Conservation (phyloP, 1,140 invertebrate genomes). For the Eumaeus atala region DNA sequence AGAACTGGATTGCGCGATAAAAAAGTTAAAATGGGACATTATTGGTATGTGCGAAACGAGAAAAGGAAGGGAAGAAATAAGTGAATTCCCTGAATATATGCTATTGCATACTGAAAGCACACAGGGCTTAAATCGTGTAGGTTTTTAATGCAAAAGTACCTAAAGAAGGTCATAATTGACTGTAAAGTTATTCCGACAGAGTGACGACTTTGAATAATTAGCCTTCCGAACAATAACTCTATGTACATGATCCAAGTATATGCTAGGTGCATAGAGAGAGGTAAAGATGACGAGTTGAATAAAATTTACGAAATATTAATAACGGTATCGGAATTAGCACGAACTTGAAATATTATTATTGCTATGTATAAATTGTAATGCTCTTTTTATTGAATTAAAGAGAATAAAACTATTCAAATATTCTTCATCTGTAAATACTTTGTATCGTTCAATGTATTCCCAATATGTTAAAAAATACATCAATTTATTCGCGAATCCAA, state of each 20-base stretch:
- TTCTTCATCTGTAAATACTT: too few relatives aligned
- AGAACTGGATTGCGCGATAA: neutral
- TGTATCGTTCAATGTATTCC: neutral
- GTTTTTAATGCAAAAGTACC: slow-evolving; percentile 12
- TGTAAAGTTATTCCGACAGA: slow-evolving; percentile 6
- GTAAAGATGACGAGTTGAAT: too few relatives aligned
- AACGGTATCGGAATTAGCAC: too few relatives aligned
- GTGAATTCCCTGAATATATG: slow-evolving; percentile 6
- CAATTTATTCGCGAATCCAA: slow-evolving; percentile 16
- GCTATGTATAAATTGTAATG: too few relatives aligned
- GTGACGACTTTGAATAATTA: too few relatives aligned
- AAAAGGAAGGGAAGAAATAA: slow-evolving; percentile 9
- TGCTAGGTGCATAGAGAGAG: too few relatives aligned
- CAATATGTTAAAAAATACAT: slow-evolving; percentile 14
- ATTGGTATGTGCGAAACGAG: slow-evolving; percentile 11
- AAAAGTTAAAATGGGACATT: slow-evolving; percentile 11
- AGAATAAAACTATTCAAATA: too few relatives aligned
- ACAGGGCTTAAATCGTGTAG: slow-evolving; percentile 2
- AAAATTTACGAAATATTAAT: too few relatives aligned
- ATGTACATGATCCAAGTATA: too few relatives aligned
- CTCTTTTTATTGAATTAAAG: too few relatives aligned
- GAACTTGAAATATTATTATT: too few relatives aligned
- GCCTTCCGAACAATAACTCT: too few relatives aligned
- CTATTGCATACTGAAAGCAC: slow-evolving; percentile 3
- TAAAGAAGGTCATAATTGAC: slow-evolving; percentile 2